These are phyloP conservation scores for Meandrina meandrites DNA, from an alignment of 92 coral and sea anemone genomes.

Conservation along the genomic window DNA sequence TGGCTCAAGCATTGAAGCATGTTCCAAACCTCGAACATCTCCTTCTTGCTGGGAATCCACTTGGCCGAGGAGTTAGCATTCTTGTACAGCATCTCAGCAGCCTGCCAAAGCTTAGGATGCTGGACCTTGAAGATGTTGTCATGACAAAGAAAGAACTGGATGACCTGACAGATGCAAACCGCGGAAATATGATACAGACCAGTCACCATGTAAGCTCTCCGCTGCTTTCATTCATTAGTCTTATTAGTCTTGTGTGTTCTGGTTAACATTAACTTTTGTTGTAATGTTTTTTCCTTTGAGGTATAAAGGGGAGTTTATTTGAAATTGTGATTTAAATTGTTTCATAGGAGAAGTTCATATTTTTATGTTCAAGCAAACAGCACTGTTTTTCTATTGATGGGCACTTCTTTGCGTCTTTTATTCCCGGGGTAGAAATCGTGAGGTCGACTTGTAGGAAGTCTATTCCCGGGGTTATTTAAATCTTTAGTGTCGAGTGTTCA, in stretches of 20 bases:
- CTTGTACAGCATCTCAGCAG: not conserved
- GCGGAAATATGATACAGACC: not conserved
- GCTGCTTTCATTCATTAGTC: not conserved
- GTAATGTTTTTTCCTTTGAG: too few relatives aligned
- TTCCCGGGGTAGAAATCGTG: too few relatives aligned
- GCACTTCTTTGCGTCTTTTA: too few relatives aligned
- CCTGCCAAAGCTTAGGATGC: not conserved
- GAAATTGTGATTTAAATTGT: too few relatives aligned
- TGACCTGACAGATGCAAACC: constrained; percentile 12
- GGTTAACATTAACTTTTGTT: not conserved
- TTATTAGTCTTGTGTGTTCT: too few relatives aligned
- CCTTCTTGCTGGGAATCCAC: constrained; percentile 1
- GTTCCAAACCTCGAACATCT: not conserved
- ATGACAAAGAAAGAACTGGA: constrained; percentile 17
- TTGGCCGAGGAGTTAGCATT: constrained; percentile 14
- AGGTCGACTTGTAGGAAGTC: too few relatives aligned
- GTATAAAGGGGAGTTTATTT: too few relatives aligned
- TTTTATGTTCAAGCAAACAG: too few relatives aligned
- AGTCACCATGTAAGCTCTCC: constrained; percentile 9
- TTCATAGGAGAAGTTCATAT: too few relatives aligned
- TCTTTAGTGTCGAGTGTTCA: too few relatives aligned
- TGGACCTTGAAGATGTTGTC: constrained; percentile 10
- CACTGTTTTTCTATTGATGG: too few relatives aligned
- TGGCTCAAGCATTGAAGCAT: not conserved
- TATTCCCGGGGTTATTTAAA: too few relatives aligned